Base-by-base conservation (phyloP, 2,888 invertebrate genomes). In the Trisateles emortualis region DNA sequence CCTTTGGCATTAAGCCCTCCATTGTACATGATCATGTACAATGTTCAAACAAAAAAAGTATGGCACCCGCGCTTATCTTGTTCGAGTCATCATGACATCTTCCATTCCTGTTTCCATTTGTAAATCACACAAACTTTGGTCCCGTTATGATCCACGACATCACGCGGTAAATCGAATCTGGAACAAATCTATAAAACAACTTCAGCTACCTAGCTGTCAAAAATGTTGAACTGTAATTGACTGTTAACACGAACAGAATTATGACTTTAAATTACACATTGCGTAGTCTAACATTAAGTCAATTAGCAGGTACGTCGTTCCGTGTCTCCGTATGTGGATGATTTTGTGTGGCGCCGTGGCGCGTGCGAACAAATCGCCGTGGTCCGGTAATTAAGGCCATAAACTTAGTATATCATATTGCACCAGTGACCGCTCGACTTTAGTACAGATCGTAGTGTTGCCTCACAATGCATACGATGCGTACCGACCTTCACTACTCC, bases 361-460 rank as follows among this genome's bases (percentile, higher is more conserved):
- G 55, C 52, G 52, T 62, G 67, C 65, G 63, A 56, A 68, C 70
- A 74, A 76, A 79, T 81, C 78, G 71, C 63, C 68, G 58, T 51
- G 14, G 60, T 73, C 58, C 52, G 42, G 64, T 69, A 76, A 81
- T 82, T 81, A 81, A 81, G 81, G 76, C 67, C 79, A 69, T 66
- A 74, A n/a, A 72, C 54, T 69, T 61, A 57, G 55, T 64, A 57
- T 63, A 77, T 76, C 71, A 77, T 76, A 77, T 74, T 76, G 75
- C 77, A 77, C 74, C 68, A 70, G 72, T 67, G 50, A 60, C 64
- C 64, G 69, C 65, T 58, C 66, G 60, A 57, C 49, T 75, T 77
- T 59, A 69, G 63, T 68, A 53, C 67, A 69, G 71, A 72, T 74
- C 66, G 55, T 59, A 60, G 59, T 58, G 40, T 83, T 82, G 69